Base-by-base conservation (phyloP, 2,888 invertebrate genomes). In the Periphyllus acericola region DNA sequence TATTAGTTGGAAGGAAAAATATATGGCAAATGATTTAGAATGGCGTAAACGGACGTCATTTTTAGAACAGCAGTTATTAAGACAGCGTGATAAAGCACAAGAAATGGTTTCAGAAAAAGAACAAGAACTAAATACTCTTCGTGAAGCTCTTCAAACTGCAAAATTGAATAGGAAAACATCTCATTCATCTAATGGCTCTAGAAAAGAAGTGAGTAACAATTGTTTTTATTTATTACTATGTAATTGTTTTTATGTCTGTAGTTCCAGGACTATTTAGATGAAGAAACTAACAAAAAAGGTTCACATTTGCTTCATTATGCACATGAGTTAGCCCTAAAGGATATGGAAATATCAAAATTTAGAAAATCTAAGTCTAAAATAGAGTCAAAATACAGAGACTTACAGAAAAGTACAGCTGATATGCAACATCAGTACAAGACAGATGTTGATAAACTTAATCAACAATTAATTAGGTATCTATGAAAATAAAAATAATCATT, bases 21-120 rank as follows among this genome's bases (percentile, higher is more conserved):
- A 90, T 36, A 81, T 88, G n/a, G 93, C 94, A 89, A 93, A 92
- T 71, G 93, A 93, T 89, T 93, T 92, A 29, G 86, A 87, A 29
- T 87, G 86, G 86, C 86, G 80, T 89, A 92, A 93, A 46, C 92
- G 92, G 32, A 93, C 93, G 90, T 91, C 94, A 1, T 92, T 93
- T 21, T 91, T 96, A 85, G 96, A 96, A 91, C 94, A 95, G 90
- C 95, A 96, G 90, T 92, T 95, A 8, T 93, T 94, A 78, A 95
- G 95, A n/a, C 97, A 97, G 91, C 92, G 97, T 0, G 95, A 96
- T 85, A 93, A 97, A 68, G 96, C 96, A 66, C 92, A 96, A 17
- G 93, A 94, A 3, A 92, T 97, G 40, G 92, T 98, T 66, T 94
- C 95, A 29, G 97, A 97, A 90, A 96, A 96, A 52, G 97, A 97